These are phyloP conservation scores for Teleogryllus occipitalis DNA, from an alignment of 1,140 invertebrate genomes.

Conservation along the genomic window DNA sequence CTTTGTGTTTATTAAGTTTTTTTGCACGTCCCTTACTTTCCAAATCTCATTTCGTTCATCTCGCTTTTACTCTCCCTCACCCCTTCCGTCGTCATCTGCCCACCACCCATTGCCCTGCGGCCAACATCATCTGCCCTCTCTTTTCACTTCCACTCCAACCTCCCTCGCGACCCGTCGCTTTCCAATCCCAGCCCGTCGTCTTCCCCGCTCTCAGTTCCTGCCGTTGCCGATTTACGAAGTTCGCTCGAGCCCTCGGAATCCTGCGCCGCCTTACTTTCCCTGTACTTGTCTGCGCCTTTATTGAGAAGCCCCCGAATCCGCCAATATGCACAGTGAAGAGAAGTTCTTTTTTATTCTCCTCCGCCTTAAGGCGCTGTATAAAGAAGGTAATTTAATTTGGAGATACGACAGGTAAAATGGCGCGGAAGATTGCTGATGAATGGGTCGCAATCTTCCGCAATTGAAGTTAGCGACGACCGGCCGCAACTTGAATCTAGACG, in stretches of 20 bases:
- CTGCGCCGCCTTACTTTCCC: neutral
- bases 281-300: conserved; percentile 3
- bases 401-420: neutral
- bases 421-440: neutral
- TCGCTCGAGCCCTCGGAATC: neutral
- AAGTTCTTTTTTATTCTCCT: neutral
- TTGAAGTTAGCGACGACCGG: neutral
- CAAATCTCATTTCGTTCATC: no score
- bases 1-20: no score
- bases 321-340: neutral
- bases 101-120: no score
- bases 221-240: neutral
- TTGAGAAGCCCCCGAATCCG: neutral
- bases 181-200: no score
- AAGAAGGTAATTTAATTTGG: neutral
- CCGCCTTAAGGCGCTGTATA: neutral
- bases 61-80: no score
- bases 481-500: no score
- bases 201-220: neutral
- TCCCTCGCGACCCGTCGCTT: no score
- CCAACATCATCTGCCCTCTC: no score
- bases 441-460: neutral
- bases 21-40: no score
- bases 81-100: no score
- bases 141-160: no score